phyloP scores from a whole-genome alignment of 1,140 invertebrate species.

The Colletes latitarsis region DNA sequence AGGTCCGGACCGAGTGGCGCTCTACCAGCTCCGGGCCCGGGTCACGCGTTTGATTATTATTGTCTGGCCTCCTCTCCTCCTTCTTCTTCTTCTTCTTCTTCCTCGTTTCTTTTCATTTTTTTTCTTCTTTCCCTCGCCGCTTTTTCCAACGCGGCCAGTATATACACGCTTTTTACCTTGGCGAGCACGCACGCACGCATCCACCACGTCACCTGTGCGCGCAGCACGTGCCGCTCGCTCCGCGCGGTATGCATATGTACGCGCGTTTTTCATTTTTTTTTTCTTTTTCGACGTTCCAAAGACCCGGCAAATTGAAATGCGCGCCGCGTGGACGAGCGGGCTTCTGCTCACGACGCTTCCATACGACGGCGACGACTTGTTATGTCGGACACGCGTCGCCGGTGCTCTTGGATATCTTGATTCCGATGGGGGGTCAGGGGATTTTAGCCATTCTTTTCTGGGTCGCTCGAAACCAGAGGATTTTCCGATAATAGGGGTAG shows the following conservation, averaged over 20 bases:
- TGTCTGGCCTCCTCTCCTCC: constrained; percentile 12
- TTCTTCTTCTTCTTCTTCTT: background rate
- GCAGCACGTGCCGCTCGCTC: constrained; percentile 59
- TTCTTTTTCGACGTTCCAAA: background rate
- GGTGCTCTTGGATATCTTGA: background rate
- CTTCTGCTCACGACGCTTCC: constrained; percentile 13
- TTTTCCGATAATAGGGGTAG: no score
- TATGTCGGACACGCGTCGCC: constrained; percentile 25
- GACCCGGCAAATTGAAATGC: constrained; percentile 58
- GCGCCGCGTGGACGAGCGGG: constrained; percentile 35
- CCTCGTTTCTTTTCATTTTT: no score
- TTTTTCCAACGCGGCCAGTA: background rate
- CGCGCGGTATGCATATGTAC: constrained; percentile 43
- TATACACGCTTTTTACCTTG: constrained; percentile 44
- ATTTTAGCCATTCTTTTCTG: no score
- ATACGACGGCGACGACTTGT: background rate
- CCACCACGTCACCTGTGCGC: constrained; percentile 58
- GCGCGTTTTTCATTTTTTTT: background rate
- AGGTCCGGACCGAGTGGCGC: constrained; percentile 59
- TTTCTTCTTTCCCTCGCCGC: background rate
- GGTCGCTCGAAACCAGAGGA: no score
- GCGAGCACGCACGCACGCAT: constrained; percentile 51
- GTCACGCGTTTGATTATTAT: constrained; percentile 62
- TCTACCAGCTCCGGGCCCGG: constrained; percentile 42
- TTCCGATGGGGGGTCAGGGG: no score